Percentiles rank a stretch among this genome's conserved stretches.
Evolutionary conservation across 2,888 invertebrate species (phyloP).

Genomic region (Melanchra persicariae): DNA sequence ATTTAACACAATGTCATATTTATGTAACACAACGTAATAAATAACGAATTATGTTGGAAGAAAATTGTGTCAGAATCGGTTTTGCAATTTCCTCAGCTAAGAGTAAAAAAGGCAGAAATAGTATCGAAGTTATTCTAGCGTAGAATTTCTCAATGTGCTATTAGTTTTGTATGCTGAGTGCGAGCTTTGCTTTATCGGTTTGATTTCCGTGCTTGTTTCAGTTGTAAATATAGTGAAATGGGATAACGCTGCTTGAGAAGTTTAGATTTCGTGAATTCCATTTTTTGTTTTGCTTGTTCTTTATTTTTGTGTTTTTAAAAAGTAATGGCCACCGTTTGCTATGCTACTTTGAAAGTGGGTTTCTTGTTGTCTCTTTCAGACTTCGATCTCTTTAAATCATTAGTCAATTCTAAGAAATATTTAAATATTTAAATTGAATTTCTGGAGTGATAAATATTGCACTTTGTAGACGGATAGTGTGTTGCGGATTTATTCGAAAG

Average conservation of each 20-base stretch:
- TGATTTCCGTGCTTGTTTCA: constrained; percentile 12
- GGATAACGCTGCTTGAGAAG: constrained; percentile 3
- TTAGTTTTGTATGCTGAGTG: constrained; percentile 29
- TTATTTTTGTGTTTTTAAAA: not conserved
- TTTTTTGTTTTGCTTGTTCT: not conserved
- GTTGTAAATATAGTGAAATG: constrained; percentile 25
- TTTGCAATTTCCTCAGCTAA: constrained; percentile 59
- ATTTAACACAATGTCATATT: constrained; percentile 67
- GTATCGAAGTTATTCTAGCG: constrained; percentile 34
- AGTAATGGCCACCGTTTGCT: not conserved
- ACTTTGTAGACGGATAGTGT: not conserved
- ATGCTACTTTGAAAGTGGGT: not conserved
- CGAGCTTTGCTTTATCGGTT: constrained; percentile 21
- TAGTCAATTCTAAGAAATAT: not conserved
- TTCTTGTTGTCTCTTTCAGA: too few species aligned
- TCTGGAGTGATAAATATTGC: not conserved
- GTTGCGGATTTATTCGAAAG: too few species aligned
- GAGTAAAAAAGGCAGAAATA: constrained; percentile 43
- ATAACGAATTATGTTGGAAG: constrained; percentile 53
- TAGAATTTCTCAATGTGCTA: constrained; percentile 56
- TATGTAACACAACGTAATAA: constrained; percentile 69
- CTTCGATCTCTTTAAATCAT: too few species aligned
- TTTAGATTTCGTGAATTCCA: not conserved
- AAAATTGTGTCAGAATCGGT: constrained; percentile 64
- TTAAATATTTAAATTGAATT: not conserved